Evolutionary conservation across 2,113 vertebrate species (phyloP), one percentile per base, ranked within the genome.

Genomic region (Eretmodus cyanostictus): DNA sequence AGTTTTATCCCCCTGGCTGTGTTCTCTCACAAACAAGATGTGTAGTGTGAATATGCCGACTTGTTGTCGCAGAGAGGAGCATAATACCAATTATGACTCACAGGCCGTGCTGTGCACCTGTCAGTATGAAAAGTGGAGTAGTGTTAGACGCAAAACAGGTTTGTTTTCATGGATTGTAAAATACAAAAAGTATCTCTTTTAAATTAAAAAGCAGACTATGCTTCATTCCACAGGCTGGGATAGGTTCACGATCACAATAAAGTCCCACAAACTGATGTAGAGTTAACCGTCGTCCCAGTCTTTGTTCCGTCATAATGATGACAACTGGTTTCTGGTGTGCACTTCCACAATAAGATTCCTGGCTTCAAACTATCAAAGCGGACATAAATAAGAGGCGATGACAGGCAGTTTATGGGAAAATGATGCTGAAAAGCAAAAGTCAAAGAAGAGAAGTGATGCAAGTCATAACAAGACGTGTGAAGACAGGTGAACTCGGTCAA

Each of bases 401-500:
- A 83, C 66, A 49, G 29, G 27, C 42, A 53, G 57, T 3, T 89
- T 47, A 14, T 4, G 63, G 57, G 45, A 40, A 87, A 87, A 85
- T 6, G 9, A 84, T 9, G 12, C 40, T 42, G 17, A 66, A 86
- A 68, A 66, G 40, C 5, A 81, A 80, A 84, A 27, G 27, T 47
- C 76, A 79, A 82, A 81, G 76, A 66, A 36, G 79, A 5, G 9
- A 31, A 80, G 71, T 4, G 31, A 63, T 86, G 53, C 57, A 88
- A 42, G 42, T 63, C 40, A 34, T 55, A 89, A 85, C 59, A 81
- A 83, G 82, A 91, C 93, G 9, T 92, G 95, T 89, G 38, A 76
- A 66, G 87, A 93, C 89, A 87, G 81, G 91, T 80, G 66, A 82
- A 92, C 93, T 90, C 2, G 91, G 87, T 78, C 40, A 84, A 95